These are phyloP conservation scores for Rhorus exstirpatorius DNA, from an alignment of 2,888 invertebrate species.

Conservation along the genomic window DNA sequence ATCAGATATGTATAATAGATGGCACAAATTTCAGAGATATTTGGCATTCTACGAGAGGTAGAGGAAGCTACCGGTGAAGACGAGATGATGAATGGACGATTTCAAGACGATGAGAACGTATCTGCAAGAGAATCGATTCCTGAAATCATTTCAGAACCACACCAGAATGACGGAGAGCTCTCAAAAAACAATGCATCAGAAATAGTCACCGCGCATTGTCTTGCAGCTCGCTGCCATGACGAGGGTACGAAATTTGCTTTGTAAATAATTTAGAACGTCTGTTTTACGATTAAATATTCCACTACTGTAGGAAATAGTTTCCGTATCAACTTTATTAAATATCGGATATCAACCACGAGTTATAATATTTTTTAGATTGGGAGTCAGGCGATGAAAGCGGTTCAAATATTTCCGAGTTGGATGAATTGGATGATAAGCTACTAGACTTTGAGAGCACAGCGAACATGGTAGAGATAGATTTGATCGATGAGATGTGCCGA, in stretches of 20 bases:
- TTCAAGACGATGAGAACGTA: background rate
- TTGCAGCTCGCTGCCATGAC: background rate
- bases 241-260: background rate
- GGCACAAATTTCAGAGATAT: background rate
- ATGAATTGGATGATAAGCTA: background rate
- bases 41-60: background rate
- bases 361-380: slow-evolving; percentile 27
- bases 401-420: slow-evolving; percentile 29
- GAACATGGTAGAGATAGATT: background rate
- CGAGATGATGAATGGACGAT: background rate
- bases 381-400: slow-evolving; percentile 23
- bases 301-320: background rate
- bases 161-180: background rate
- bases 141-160: background rate
- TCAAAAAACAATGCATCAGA: background rate
- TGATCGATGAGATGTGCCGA: background rate
- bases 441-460: background rate
- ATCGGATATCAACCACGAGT: background rate
- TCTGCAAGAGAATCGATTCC: background rate
- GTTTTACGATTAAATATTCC: no score
- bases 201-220: background rate
- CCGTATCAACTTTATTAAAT: background rate
- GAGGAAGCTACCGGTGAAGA: background rate
- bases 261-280: background rate
- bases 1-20: no score